Evolutionary conservation across 2,113 vertebrate genomes (phyloP), one percentile per base, ranked within the genome.

Genomic region (Microtus pennsylvanicus): DNA sequence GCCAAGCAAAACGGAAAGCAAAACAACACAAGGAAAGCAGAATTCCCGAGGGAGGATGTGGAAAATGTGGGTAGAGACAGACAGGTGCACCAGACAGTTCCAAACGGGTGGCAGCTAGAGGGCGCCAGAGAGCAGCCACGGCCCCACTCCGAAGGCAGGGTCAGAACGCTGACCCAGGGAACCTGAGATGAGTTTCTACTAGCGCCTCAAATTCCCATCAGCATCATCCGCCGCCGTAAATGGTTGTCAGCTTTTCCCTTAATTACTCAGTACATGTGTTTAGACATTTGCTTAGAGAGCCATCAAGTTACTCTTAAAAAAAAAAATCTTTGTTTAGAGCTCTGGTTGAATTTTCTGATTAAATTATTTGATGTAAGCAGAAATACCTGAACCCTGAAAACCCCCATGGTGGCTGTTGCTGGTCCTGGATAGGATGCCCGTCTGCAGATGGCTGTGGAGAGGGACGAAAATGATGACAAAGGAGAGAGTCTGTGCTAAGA

Each of bases 201-300:
- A 45, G 69, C 52, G 61, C 55, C 74, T 80, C 42, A 26, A 80
- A 94, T 90, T 91, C 80, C 65, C 61, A 61, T 33, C 90, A 81
- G 70, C 17, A 65, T 83, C 90, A 69, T 47, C 19, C 3, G 19
- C 19, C 4, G 33, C 17, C 55, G 52, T 91, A 81, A 87, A 69
- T 88, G 45, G 47, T 88, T 88, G 38, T 70, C 65, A 91, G 10
- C 67, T 94, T 95, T 94, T 91, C 45, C 65, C 87, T 91, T 93
- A 93, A 95, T 83, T 94, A 89, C 70, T 95, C 63, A 83, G 50
- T 91, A 82, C 58, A n/a, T 94, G 94, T 89, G 42, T 85, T 96
- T 85, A 91, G 75, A 95, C 55, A 21, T 95, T 96, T 89, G 89
- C 52, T 93, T 81, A 55, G 63, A 95, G 89, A 47, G 80, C 87